phyloP scores from a whole-genome alignment of 1,140 invertebrate species.

The Phymorhynchus buccinoides region DNA sequence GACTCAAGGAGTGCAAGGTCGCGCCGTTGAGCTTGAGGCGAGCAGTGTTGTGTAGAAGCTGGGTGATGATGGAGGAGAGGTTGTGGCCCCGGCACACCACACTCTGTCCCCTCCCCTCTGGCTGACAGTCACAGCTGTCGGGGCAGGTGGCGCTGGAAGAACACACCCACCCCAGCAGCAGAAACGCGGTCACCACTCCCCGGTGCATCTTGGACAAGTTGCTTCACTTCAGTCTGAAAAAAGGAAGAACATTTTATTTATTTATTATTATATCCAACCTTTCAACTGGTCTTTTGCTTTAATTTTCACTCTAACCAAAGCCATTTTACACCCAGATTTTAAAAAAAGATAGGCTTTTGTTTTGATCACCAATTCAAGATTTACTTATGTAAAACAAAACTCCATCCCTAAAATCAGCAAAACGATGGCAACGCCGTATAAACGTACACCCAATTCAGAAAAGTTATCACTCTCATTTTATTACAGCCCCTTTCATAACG shows the following conservation, averaged over 20 bases:
- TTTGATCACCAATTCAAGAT: background rate
- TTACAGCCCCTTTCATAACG: too few relatives aligned
- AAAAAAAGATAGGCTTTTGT: too few relatives aligned
- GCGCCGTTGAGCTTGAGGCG: background rate
- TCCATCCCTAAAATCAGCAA: too few relatives aligned
- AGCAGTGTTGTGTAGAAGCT: conserved; percentile 16
- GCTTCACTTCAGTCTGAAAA: background rate
- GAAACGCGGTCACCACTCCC: background rate
- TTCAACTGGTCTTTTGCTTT: background rate
- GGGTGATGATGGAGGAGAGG: conserved; percentile 25
- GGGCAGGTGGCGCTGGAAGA: conserved; percentile 19
- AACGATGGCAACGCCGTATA: too few relatives aligned
- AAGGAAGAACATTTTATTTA: background rate
- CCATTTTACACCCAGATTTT: too few relatives aligned
- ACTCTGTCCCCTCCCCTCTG: conserved; percentile 24
- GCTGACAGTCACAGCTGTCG: conserved; percentile 22
- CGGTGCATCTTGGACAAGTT: background rate
- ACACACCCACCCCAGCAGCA: background rate
- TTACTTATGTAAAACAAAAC: background rate
- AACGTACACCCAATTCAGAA: too few relatives aligned
- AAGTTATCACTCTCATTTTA: too few relatives aligned
- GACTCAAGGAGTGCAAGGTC: conserved; percentile 29
- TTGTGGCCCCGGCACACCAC: conserved; percentile 25
- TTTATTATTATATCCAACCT: background rate
- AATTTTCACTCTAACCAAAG: too few relatives aligned